phyloP scores from a whole-genome alignment of 2,888 invertebrate species.

The Lasioglossum villosulum region DNA sequence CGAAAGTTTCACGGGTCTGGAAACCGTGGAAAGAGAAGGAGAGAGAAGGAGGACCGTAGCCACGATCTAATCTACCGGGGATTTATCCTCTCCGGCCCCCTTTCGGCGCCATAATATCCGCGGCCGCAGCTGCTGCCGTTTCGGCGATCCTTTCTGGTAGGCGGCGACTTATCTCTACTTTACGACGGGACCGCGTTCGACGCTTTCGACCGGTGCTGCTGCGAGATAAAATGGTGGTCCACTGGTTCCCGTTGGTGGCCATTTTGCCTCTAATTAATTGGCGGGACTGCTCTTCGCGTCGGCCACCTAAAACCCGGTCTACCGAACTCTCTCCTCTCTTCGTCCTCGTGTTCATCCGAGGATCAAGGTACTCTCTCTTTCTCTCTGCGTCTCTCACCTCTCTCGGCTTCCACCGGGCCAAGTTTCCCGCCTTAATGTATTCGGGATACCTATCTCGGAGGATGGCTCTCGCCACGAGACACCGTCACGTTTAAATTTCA shows the following conservation, averaged over 20 bases:
- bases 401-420: not conserved
- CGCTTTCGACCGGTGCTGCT: conserved; percentile 72
- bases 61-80: conserved; percentile 80
- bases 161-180: conserved; percentile 84
- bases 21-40: conserved; percentile 48
- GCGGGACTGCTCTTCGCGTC: conserved; percentile 54
- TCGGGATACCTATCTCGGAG: conserved; percentile 65
- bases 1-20: conserved; percentile 64
- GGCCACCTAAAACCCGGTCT: conserved; percentile 60
- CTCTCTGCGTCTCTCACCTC: conserved; percentile 3
- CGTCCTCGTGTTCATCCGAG: not conserved
- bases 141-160: conserved; percentile 83
- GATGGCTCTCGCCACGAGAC: conserved; percentile 33
- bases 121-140: conserved; percentile 79
- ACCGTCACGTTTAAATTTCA: conserved; percentile 62
- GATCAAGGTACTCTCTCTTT: not conserved
- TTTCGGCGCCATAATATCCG: conserved; percentile 81
- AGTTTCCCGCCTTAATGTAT: conserved; percentile 62
- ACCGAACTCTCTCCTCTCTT: not conserved
- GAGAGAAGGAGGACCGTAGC: conserved; percentile 20
- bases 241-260: conserved; percentile 65
- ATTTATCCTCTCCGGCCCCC: conserved; percentile 80
- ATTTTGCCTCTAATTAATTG: conserved; percentile 76
- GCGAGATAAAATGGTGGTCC: conserved; percentile 76
- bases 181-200: conserved; percentile 81